Percentiles rank a stretch among this genome's conserved stretches.
phyloP scores from a whole-genome alignment of 2,113 vertebrate genomes.

The Lepidothrix coronata region DNA sequence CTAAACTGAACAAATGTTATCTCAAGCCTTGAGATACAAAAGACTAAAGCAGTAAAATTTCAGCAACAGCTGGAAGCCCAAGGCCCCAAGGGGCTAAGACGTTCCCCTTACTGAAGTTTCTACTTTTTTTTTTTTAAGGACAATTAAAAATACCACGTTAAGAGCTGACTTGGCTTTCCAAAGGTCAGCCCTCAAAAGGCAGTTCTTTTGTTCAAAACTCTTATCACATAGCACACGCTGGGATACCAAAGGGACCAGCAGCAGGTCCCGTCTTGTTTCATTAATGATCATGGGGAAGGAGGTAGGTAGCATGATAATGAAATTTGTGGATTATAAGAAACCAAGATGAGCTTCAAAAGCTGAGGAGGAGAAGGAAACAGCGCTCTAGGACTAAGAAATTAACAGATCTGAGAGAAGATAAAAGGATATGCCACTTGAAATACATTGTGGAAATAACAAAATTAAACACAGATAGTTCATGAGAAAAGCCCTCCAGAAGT shows the following conservation, averaged over 20 bases:
- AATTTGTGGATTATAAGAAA: background rate
- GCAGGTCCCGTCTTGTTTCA: background rate
- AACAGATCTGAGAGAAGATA: background rate
- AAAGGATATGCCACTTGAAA: background rate
- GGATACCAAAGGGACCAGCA: background rate
- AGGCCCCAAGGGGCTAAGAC: background rate
- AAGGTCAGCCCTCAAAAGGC: background rate
- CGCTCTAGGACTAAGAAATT: background rate
- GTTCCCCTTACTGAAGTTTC: background rate
- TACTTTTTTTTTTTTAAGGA: background rate
- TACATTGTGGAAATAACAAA: background rate
- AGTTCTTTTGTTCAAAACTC: conserved; percentile 20
- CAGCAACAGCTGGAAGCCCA: conserved; percentile 42
- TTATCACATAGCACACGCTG: background rate
- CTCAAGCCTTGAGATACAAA: conserved; percentile 15
- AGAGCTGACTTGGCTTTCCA: conserved; percentile 13
- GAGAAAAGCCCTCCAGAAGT: background rate
- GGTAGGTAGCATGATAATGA: background rate
- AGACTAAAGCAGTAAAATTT: conserved; percentile 28
- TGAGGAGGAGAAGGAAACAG: background rate
- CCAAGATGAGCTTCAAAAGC: background rate
- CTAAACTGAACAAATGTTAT: background rate
- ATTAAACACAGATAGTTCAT: background rate
- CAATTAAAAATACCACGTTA: conserved; percentile 25
- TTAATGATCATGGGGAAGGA: background rate